phyloP scores from a whole-genome alignment of 2,797 vertebrate species.

The Antennarius maculatus region DNA sequence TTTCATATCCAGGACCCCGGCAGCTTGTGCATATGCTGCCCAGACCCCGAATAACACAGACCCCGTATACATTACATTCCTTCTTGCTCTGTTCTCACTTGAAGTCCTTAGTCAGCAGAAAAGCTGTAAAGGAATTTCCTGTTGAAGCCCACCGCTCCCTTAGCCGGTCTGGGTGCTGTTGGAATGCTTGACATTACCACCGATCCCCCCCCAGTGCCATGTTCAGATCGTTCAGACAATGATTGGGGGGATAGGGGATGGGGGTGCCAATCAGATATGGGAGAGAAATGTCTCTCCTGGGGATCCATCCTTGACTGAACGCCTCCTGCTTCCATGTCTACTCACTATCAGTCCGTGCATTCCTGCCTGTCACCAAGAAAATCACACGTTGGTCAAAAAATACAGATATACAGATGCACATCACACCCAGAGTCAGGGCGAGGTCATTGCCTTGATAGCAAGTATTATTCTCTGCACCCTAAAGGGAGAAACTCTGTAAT shows the following conservation, averaged over 20 bases:
- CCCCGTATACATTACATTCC: conserved; percentile 69
- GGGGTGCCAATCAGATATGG: conserved; percentile 30
- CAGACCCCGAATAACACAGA: conserved; percentile 55
- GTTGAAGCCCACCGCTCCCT: conserved; percentile 71
- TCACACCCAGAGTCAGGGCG: conserved; percentile 54
- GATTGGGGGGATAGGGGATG: conserved; percentile 15
- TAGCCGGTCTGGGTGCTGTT: conserved; percentile 24
- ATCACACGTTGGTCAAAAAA: not conserved
- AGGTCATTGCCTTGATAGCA: conserved; percentile 74
- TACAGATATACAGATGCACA: conserved; percentile 18
- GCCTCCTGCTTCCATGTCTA: conserved; percentile 52
- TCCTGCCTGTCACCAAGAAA: conserved; percentile 3
- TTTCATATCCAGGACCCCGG: conserved; percentile 23
- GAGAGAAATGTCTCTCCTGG: conserved; percentile 52
- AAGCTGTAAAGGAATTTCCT: conserved; percentile 81
- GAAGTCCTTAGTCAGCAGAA: conserved; percentile 78
- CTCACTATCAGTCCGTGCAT: not conserved
- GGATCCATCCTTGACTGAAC: conserved; percentile 55
- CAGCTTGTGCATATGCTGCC: conserved; percentile 60
- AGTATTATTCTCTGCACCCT: conserved; percentile 75
- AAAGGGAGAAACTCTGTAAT: conserved; percentile 81
- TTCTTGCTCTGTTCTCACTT: conserved; percentile 66
- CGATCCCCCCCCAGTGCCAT: conserved; percentile 50
- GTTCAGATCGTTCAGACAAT: conserved; percentile 57
- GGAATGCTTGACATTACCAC: conserved; percentile 57